Conservation (phyloP, 2,888 invertebrate species). For the Euproctis similis region DNA sequence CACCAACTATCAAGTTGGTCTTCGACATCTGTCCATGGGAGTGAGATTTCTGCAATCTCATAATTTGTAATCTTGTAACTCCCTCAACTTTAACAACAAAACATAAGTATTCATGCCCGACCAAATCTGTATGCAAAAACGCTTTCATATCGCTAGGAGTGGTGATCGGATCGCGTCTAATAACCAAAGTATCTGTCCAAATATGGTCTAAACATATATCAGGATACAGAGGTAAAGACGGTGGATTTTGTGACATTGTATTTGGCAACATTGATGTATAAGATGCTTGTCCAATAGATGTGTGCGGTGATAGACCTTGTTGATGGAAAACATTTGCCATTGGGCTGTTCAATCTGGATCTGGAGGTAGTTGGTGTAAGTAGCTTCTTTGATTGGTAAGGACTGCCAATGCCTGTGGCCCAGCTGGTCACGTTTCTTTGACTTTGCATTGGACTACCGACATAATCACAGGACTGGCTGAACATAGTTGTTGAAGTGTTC, state of each 20-base stretch:
- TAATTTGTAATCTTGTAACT: conserved; percentile 77
- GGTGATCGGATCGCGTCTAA: conserved; percentile 53
- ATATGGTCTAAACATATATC: conserved; percentile 91
- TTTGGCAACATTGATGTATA: conserved; percentile 63
- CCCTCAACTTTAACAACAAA: conserved; percentile 75
- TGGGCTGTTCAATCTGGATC: conserved; percentile 60
- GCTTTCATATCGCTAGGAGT: conserved; percentile 73
- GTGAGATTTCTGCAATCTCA: conserved; percentile 80
- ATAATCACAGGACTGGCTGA: conserved; percentile 63
- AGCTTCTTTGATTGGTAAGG: conserved; percentile 54
- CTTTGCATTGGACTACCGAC: conserved; percentile 59
- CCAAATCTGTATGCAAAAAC: conserved; percentile 89
- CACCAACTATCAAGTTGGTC: conserved; percentile 84
- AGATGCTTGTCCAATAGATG: conserved; percentile 63
- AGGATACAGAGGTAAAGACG: conserved; percentile 84
- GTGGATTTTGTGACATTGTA: conserved; percentile 62
- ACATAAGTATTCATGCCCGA: conserved; percentile 89
- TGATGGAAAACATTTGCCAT: conserved; percentile 65
- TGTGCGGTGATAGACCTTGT: conserved; percentile 64
- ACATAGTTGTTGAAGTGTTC: conserved; percentile 52
- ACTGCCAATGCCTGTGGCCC: conserved; percentile 52
- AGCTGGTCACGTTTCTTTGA: conserved; percentile 49
- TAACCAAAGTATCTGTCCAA: conserved; percentile 85
- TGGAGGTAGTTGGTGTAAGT: conserved; percentile 39
- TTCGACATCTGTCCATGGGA: conserved; percentile 56